Evolutionary conservation across 2,888 invertebrate species (phyloP).

Genomic region (Rhagonycha lutea): DNA sequence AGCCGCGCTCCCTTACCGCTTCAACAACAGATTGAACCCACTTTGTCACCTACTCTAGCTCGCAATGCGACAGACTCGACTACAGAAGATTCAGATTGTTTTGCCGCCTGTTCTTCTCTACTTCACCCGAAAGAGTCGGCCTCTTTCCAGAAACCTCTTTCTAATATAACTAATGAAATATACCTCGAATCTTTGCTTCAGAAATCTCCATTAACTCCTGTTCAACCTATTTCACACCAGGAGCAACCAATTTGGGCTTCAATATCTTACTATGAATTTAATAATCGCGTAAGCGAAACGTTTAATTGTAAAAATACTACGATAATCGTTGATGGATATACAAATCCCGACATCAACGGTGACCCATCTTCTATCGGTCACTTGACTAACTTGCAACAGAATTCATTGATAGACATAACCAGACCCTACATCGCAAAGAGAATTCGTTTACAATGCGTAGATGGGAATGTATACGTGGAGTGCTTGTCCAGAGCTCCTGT

Average conservation of each 20-base stretch:
- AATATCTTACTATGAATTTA: slow-evolving; percentile 97
- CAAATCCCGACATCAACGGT: slow-evolving; percentile 95
- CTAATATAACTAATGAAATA: slow-evolving; percentile 85
- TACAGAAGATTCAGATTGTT: slow-evolving; percentile 41
- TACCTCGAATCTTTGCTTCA: slow-evolving; percentile 53
- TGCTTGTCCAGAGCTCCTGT: slow-evolving; percentile 97
- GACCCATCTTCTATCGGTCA: slow-evolving; percentile 97
- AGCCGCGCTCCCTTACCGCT: slow-evolving; percentile 88
- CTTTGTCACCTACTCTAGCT: slow-evolving; percentile 94
- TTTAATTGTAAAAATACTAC: slow-evolving; percentile 91
- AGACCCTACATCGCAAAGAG: slow-evolving; percentile 97
- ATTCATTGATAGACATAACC: slow-evolving; percentile 99
- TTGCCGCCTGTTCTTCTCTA: slow-evolving; percentile 41
- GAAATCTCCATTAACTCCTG: slow-evolving; percentile 47
- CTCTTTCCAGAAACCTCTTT: slow-evolving; percentile 91
- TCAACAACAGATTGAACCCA: slow-evolving; percentile 83
- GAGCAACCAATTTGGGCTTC: slow-evolving; percentile 98
- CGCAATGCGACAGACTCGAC: slow-evolving; percentile 84
- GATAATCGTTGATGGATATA: slow-evolving; percentile 97
- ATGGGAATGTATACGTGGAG: slow-evolving; percentile 97
- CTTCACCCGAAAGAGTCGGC: slow-evolving; percentile 43
- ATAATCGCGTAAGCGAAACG: slow-evolving; percentile 96
- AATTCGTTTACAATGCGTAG: slow-evolving; percentile 88
- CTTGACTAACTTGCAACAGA: slow-evolving; percentile 97
- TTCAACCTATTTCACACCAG: slow-evolving; percentile 84